Conservation (phyloP, 1,140 invertebrate genomes). For the Hetaerina americana region DNA sequence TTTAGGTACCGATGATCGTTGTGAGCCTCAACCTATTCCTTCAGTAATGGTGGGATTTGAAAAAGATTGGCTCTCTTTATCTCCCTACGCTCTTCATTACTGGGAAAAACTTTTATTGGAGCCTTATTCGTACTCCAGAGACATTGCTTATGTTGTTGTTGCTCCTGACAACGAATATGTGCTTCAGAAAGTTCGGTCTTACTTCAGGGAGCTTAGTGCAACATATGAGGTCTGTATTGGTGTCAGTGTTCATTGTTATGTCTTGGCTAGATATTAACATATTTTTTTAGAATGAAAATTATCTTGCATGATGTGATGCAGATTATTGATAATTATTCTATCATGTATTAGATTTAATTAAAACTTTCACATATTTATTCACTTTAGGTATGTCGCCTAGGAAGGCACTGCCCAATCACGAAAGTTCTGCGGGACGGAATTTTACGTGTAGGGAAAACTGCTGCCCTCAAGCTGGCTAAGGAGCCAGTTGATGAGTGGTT, state of each 20-base stretch:
- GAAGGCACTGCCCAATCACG: constrained; percentile 74
- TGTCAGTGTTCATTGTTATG: too few relatives aligned
- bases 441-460: constrained; percentile 63
- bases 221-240: constrained; percentile 91
- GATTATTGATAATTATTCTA: too few relatives aligned
- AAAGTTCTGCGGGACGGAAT: constrained; percentile 78
- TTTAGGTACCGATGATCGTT: constrained; percentile 73
- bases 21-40: constrained; percentile 93
- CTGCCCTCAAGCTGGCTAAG: constrained; percentile 42
- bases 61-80: constrained; percentile 85
- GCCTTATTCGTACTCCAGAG: constrained; percentile 82
- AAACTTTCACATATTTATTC: constrained; percentile 8
- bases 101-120: constrained; percentile 92
- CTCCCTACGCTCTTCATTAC: constrained; percentile 82
- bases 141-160: constrained; percentile 89
- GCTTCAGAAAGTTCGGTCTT: constrained; percentile 59
- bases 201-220: constrained; percentile 85
- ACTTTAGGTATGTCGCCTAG: constrained; percentile 62
- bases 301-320: too few relatives aligned
- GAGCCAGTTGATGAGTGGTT: constrained; percentile 86
- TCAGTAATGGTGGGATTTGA: constrained; percentile 86
- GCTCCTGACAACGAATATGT: constrained; percentile 84
- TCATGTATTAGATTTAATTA: too few relatives aligned
- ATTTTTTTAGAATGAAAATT: constrained; percentile 5
- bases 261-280: constrained; percentile 4